Base-by-base conservation (phyloP, 92 coral and sea anemone genomes). In the Montipora capitata region DNA sequence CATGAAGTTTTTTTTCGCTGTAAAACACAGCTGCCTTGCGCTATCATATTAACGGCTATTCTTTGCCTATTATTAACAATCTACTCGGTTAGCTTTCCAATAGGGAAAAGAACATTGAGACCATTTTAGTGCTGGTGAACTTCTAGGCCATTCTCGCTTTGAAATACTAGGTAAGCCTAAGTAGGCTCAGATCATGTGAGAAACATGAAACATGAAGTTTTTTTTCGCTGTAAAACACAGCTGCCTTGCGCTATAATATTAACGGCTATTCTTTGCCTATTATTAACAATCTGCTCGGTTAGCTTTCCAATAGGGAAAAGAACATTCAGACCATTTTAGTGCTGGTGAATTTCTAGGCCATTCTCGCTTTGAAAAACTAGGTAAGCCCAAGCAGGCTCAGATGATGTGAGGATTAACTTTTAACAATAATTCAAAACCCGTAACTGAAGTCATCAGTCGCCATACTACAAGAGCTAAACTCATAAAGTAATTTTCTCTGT, bases 31-130 rank as follows among this genome's bases (percentile, higher is more conserved):
- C 93, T 90, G 93, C 86, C 15, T 40, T 5, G 35, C 49, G 68
- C 85, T 87, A 85, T 85, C 93, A 79, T 57, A 90, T 90, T 90
- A 90, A 90, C 93, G 93, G 90, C 78, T 72, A 78, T 71, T 63
- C 61, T 85, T 80, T 58, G 68, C 43, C 27, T 65, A 79, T 62
- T 78, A 42, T 63, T 79, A 27, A 41, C 68, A 83, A 54, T 27
- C 38, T 11, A 65, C 38, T 73, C 40, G 87, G 52, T 66, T 77
- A 77, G 61, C 57, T 89, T 68, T 40, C 39, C 57, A 71, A 13
- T 10, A 10, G 20, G 69, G 63, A 68, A 52, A 49, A 59, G 54
- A 52, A 52, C 76, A 52, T 68, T 81, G 54, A 81, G 68, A 39
- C 11, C 66, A 3, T 44, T 68, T 45, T 4, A 68, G 16, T 41